Conservation (phyloP, 1,140 invertebrate genomes). For the Drosophila triauraria region DNA sequence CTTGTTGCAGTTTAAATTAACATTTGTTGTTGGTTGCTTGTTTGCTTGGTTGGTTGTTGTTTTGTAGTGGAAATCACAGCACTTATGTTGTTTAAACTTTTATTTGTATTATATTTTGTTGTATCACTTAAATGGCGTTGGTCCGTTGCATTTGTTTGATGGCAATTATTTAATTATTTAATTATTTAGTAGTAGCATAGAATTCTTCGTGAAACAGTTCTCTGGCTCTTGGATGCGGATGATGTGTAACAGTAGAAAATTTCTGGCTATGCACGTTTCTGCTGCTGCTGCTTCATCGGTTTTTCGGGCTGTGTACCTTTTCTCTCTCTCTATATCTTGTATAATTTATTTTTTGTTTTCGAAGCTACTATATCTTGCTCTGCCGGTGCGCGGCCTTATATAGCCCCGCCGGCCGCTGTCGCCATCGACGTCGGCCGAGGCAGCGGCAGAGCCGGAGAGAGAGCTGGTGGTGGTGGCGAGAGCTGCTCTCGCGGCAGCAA, state of each 20-base stretch:
- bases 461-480: conserved; percentile 1
- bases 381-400: conserved; percentile 59
- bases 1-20: conserved; percentile 57
- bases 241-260: conserved; percentile 64
- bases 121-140: conserved; percentile 84
- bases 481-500: conserved; percentile 11
- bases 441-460: conserved; percentile 3
- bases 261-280: conserved; percentile 64
- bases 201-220: conserved; percentile 80
- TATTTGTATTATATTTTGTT: conserved; percentile 61
- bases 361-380: conserved; percentile 79
- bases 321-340: conserved; percentile 27
- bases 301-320: conserved; percentile 29
- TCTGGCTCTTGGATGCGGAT: conserved; percentile 25
- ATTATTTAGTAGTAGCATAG: conserved; percentile 68
- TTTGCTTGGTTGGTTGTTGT: conserved; percentile 57
- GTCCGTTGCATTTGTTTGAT: conserved; percentile 84
- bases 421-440: background rate
- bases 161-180: conserved; percentile 69
- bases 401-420: conserved; percentile 39
- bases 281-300: conserved; percentile 50
- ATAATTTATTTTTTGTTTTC: conserved; percentile 65
- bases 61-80: conserved; percentile 84
- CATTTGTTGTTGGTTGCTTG: conserved; percentile 51
- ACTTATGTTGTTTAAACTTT: conserved; percentile 75